Base-by-base conservation (phyloP, 1,140 invertebrate species). In the Fopius arisanus region DNA sequence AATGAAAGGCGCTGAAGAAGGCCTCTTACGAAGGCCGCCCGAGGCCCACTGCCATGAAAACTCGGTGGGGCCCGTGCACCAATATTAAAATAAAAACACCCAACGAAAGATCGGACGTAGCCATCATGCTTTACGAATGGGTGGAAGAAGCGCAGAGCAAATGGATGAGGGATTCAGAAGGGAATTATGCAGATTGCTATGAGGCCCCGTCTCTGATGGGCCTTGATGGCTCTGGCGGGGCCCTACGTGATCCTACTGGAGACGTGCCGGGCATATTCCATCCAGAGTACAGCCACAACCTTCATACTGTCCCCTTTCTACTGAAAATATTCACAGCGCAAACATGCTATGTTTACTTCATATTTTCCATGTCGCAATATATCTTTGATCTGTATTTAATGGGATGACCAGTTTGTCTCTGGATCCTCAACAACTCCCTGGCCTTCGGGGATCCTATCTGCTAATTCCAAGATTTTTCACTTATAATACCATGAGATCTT, bases 151-250 rank as follows among this genome's bases (percentile, higher is more conserved):
- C 72, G 73, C 72, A 79, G 78, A 63, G 78, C 80, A 73, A 80
- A 78, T 31, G 78, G 77, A 82, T 79, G 77, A 75, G 75, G 76
- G 80, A 80, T 78, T 81, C 79, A 79, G 77, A 78, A 78, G 79
- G 78, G 75, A 85, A 86, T 87, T 87, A 86, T 87, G 86, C 83
- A 87, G 85, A 87, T 87, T 87, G 85, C 81, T 83, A 48, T 48
- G 85, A 81, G 62, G 62, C 62, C 84, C 82, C 81, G 80, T 79
- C 78, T 78, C 78, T 83, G 83, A 85, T 85, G 82, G 81, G 77
- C 73, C 78, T 77, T 80, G 82, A 83, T 84, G 79, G 82, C 77
- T 77, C 75, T 77, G 74, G n/a, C 62, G n/a, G 62, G 67, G 78
- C 75, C n/a, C 79, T 85, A 85, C 84, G 84, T 86, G 84, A 82